Evolutionary conservation across 2,113 vertebrate genomes (phyloP), one percentile per base, ranked within the genome.

Genomic region (Cygnus buccinator): DNA sequence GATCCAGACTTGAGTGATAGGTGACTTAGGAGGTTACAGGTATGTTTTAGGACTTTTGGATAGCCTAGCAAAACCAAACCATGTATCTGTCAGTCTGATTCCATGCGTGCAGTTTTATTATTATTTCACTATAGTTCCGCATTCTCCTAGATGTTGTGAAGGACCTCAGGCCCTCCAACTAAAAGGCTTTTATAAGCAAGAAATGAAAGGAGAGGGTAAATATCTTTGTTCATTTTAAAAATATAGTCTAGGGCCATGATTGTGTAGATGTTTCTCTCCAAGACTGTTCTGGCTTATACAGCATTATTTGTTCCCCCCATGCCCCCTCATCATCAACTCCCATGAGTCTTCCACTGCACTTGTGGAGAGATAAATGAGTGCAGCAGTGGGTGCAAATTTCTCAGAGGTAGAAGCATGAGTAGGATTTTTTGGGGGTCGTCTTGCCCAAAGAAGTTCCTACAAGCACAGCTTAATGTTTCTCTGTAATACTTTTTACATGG

Each of bases 301-400:
- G 5, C 3, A 0, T 61, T 59, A 3, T 54, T 72, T 95, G 46
- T 62, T 44, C 8, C 1, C 9, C 26, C 68, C 18, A 6, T 48
- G 8, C 41, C 46, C 46, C 46, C 46, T 22, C 46, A 48, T 71
- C 31, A 31, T 33, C 50, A 77, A 21, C 22, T 61, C 28, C 11
- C 20, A 6, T 33, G 58, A 55, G 23, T 58, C 41, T 84, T 31
- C 18, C 54, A 29, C 16, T 13, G 23, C 6, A 1, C 8, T 43
- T 0, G 0, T 67, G 57, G n/a, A 50, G 46, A 28, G 13, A 4
- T 41, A n/a, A 0, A 0, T 55, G 59, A 82, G 39, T 5, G 1
- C 23, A 50, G 43, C 28, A 52, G 9, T 14, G 26, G 33, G 22
- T 57, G 21, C 15, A 37, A 48, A 50, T 41, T 6, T 17, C 8